Base-by-base conservation (phyloP, 2,113 vertebrate species). In the Seriola quinqueradiata region DNA sequence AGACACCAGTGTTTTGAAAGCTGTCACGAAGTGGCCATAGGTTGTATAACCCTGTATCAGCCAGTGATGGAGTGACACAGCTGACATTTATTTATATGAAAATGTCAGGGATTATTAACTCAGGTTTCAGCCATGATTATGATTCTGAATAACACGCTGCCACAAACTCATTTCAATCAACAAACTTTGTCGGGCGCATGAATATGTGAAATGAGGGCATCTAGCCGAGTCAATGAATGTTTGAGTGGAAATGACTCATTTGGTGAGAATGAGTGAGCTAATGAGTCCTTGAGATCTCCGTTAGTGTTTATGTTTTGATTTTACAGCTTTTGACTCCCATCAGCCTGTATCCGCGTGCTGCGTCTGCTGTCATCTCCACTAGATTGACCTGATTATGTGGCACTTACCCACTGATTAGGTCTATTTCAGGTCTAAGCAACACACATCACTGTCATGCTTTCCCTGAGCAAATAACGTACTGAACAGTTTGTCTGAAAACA, bases 401-500 rank as follows among this genome's bases (percentile, higher is more conserved):
- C 79, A 44, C 68, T 79, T 77, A 44, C 4, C 12, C n/a, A 11
- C 46, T 84, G 75, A 89, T 82, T 80, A 69, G 69, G 71, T 77
- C 60, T 69, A 61, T 84, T 82, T 75, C 70, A 75, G 40, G 44
- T 76, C 23, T 63, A 32, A 77, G 59, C 76, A 57, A 60, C 79
- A 58, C 61, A 76, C 75, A 64, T 79, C 55, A 73, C 16, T 17
- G 46, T 34, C 0, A 1, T 19, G 44, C 12, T 16, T 66, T 23
- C 36, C 4, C 8, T 34, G 7, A 36, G 34, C 67, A 34, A 64
- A 72, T 75, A 71, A 40, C 8, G 1, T 14, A 57, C 11, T 32
- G 60, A 63, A 72, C 77, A 73, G 66, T 74, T 36, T 83, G 85
- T 81, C 79, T 81, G 55, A 68, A 74, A 81, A 72, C 66, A 81